Evolutionary conservation across 2,888 invertebrate genomes (phyloP).

Genomic region (Nephrotoma flavescens): DNA sequence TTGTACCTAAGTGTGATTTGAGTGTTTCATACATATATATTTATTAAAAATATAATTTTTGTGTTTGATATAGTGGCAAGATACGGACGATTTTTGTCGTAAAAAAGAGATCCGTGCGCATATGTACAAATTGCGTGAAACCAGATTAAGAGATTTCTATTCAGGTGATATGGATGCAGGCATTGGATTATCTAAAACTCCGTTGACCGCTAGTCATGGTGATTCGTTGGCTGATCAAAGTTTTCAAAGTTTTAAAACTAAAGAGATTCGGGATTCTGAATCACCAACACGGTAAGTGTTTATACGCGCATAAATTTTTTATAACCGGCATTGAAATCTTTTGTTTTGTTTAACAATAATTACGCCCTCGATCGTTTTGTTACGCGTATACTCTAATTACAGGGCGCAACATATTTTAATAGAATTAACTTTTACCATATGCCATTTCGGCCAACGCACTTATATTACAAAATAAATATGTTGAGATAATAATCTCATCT

Average conservation of each 20-base stretch:
- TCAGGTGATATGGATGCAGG: slow-evolving; percentile 35
- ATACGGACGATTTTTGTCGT: slow-evolving; percentile 70
- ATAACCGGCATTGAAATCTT: not conserved
- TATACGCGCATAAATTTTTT: not conserved
- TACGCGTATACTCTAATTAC: not conserved
- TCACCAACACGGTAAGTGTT: slow-evolving; percentile 48
- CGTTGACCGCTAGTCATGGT: slow-evolving; percentile 41
- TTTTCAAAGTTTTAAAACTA: slow-evolving; percentile 61
- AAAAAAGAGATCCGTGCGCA: slow-evolving; percentile 77
- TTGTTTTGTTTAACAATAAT: not conserved
- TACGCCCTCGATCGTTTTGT: not conserved
- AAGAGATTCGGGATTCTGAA: slow-evolving; percentile 64
- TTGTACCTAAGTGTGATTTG: not conserved
- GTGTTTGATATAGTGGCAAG: slow-evolving; percentile 49
- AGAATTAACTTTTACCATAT: not conserved
- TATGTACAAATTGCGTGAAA: slow-evolving; percentile 72
- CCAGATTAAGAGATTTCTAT: slow-evolving; percentile 61
- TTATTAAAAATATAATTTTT: not conserved
- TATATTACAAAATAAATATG: not conserved
- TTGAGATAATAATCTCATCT: not conserved
- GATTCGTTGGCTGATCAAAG: slow-evolving; percentile 60
- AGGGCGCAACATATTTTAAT: not conserved
- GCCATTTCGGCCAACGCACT: not conserved
- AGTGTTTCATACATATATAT: not conserved
- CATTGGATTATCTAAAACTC: slow-evolving; percentile 31